These are phyloP conservation scores for Priocnemis perturbator DNA, from an alignment of 2,888 invertebrate genomes.

Conservation along the genomic window DNA sequence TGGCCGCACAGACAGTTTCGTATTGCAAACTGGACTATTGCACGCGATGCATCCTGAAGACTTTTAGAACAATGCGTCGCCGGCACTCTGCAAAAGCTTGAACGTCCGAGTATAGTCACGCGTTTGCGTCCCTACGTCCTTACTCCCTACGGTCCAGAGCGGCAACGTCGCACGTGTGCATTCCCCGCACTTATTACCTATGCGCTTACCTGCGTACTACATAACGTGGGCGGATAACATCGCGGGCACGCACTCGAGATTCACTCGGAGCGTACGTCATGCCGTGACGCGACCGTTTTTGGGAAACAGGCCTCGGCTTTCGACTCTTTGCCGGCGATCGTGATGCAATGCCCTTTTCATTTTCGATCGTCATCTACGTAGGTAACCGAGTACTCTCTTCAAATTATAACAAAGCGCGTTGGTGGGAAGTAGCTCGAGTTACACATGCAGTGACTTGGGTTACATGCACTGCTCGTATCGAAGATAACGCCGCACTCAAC, in stretches of 20 bases:
- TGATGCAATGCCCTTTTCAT: too few relatives aligned
- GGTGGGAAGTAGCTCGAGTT: too few relatives aligned
- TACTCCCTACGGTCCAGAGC: not conserved
- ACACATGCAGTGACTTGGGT: too few relatives aligned
- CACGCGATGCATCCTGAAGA: constrained; percentile 57
- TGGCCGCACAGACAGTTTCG: constrained; percentile 41
- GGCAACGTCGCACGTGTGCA: not conserved
- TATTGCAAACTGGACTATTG: constrained; percentile 58
- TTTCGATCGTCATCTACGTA: too few relatives aligned
- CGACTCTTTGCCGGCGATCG: too few relatives aligned
- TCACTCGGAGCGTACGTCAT: constrained; percentile 12
- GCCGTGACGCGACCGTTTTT: constrained; percentile 1
- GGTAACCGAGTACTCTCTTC: too few relatives aligned
- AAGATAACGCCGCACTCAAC: too few relatives aligned
- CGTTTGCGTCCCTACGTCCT: too few relatives aligned
- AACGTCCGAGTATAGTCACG: too few relatives aligned
- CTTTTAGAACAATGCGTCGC: constrained; percentile 45
- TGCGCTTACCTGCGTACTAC: constrained; percentile 11
- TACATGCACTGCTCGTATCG: too few relatives aligned
- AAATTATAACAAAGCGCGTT: too few relatives aligned
- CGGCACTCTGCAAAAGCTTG: not conserved
- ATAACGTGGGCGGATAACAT: constrained; percentile 35
- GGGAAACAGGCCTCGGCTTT: not conserved
- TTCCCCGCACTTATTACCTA: constrained; percentile 28
- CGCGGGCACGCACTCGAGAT: constrained; percentile 15